Base-by-base conservation (phyloP, 2,888 invertebrate genomes). In the Pocota personata region DNA sequence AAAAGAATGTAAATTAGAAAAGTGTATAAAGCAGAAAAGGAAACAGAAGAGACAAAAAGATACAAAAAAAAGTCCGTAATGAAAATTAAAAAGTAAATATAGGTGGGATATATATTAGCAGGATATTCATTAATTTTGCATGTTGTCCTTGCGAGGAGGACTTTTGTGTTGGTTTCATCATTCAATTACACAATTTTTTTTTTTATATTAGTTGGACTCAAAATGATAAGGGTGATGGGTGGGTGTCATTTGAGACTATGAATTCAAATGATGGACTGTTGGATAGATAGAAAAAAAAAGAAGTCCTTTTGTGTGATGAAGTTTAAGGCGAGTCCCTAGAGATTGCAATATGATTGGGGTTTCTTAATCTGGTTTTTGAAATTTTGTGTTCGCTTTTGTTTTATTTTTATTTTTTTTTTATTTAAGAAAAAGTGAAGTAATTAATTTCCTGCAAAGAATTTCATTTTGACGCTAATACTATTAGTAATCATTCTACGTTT, bases 11-110 rank as follows among this genome's bases (percentile, higher is more conserved):
- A 80, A 86, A 86, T 76, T 80, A 80, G 52, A 76, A 79, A 82
- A 82, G 35, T 43, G n/a, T 8, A 37, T 1, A 32, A 43, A 52
- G 32, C 37, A 50, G 58, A 24, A 58, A 5, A 57, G 14, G 46
- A 62, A 46, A 82, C 8, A 43, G 8, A 60, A 66, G 27, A 83
- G 46, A 82, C 3, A 35, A 52, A 43, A 35, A 32, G 37, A 40
- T n/a, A 57, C 35, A 57, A 55, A 60, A 69, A 37, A 32, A 58
- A 37, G 30, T 60, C 69, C 75, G 66, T 80, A 86, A 86, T 86
- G 86, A 86, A 86, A 86, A 86, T 86, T 86, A 86, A 86, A 86
- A 86, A 86, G 82, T 77, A 86, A 86, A 86, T 86, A 82, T 77
- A 86, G 86, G 86, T 86, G 66, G 86, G 86, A 82, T 83, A 60